Conservation (phyloP, 2,113 vertebrate genomes). For the Hucho hucho region DNA sequence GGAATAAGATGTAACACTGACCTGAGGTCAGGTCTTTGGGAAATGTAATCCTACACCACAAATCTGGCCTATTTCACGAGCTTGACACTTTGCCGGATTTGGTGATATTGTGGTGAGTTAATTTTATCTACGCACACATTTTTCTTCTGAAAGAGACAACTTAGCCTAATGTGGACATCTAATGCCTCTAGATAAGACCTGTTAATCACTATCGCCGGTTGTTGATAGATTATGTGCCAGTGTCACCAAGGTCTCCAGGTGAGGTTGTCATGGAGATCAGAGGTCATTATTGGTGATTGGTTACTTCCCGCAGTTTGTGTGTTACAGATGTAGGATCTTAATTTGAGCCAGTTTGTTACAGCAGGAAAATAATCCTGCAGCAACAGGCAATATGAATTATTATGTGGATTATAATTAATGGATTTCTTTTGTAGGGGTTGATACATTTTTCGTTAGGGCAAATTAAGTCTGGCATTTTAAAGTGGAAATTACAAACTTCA, state of each 20-base stretch:
- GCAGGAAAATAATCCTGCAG: no score
- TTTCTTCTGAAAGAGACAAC: neutral
- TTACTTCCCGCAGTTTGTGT: neutral
- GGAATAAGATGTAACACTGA: neutral
- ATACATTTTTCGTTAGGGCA: no score
- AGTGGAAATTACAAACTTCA: no score
- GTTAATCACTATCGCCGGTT: no score
- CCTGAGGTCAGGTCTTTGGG: neutral
- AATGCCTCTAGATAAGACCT: neutral
- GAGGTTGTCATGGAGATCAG: neutral
- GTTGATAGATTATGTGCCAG: no score
- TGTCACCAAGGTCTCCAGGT: neutral
- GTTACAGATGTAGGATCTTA: no score
- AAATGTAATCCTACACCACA: neutral
- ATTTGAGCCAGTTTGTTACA: no score
- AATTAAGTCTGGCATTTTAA: no score
- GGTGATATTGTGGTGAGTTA: neutral
- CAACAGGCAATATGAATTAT: no score
- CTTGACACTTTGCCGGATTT: neutral
- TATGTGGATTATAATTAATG: no score
- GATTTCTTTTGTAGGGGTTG: no score
- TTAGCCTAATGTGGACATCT: neutral
- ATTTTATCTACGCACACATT: neutral
- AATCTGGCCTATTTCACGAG: neutral
- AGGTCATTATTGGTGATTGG: neutral